Evolutionary conservation across 2,888 invertebrate species (phyloP).

Genomic region (Ptychoptera albimana): DNA sequence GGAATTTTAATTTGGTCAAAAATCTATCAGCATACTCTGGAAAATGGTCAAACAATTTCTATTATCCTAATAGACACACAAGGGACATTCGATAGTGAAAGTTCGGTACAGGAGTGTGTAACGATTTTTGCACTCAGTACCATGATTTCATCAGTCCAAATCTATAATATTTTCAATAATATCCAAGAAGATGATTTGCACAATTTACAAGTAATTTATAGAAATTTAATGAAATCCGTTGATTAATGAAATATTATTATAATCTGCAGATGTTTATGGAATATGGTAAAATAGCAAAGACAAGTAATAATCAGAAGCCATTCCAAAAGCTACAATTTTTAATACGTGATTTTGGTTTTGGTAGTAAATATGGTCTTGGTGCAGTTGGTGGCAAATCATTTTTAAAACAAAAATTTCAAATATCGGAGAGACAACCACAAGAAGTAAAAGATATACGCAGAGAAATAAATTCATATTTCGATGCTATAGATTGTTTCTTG

Average conservation of each 20-base stretch:
- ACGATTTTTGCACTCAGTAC: slow-evolving; percentile 3
- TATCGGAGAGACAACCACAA: not conserved
- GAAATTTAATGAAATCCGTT: too few species aligned
- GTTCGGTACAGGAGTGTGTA: not conserved
- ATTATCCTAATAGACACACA: slow-evolving; percentile 3
- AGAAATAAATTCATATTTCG: not conserved
- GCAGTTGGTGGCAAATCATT: not conserved
- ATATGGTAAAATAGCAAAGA: not conserved
- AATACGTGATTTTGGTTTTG: not conserved
- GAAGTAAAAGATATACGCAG: not conserved
- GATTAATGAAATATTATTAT: not conserved
- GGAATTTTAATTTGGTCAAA: slow-evolving; percentile 4
- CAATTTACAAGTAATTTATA: not conserved
- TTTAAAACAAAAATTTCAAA: not conserved
- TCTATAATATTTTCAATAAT: slow-evolving; percentile 1
- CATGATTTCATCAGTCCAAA: slow-evolving; percentile 1
- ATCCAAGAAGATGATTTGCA: slow-evolving; percentile 6
- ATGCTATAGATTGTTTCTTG: not conserved
- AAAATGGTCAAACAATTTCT: slow-evolving; percentile 1
- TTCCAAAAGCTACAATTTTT: slow-evolving; percentile 5
- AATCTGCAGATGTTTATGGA: not conserved
- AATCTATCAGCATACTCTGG: not conserved
- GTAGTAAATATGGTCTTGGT: not conserved
- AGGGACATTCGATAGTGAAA: slow-evolving; percentile 4
- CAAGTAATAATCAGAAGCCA: not conserved